Evolutionary conservation across 2,113 vertebrate species (phyloP).

Genomic region (Cheilinus undulatus): DNA sequence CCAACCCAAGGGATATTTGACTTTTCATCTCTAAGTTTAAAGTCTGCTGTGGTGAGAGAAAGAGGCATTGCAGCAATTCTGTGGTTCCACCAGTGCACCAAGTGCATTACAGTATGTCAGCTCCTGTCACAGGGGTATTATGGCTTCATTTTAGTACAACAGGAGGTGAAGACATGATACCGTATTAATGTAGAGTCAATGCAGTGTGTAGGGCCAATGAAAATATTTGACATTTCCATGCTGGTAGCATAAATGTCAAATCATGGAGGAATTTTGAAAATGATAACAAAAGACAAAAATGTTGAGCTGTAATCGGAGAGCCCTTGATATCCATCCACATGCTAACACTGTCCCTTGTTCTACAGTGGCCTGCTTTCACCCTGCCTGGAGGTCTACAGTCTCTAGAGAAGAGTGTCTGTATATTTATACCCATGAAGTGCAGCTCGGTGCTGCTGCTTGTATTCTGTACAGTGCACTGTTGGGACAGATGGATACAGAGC

Average conservation of each 20-base stretch:
- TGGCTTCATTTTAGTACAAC: no score
- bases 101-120: no score
- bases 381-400: constrained; percentile 25
- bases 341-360: constrained; percentile 24
- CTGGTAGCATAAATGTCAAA: not conserved
- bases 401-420: constrained; percentile 43
- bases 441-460: constrained; percentile 30
- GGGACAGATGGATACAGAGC: constrained; percentile 62
- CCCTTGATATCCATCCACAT: not conserved
- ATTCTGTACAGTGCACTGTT: constrained; percentile 24
- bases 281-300: not conserved
- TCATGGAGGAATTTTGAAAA: no score
- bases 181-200: no score
- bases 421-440: constrained; percentile 50
- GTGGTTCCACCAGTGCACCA: no score
- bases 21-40: no score
- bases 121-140: no score
- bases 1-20: no score
- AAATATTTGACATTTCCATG: not conserved
- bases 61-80: no score
- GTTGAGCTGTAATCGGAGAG: not conserved
- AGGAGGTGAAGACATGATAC: no score
- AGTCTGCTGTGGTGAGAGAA: no score
- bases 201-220: not conserved
- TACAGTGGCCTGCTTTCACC: constrained; percentile 17